Evolutionary conservation across 2,113 vertebrate genomes (phyloP).

Genomic region (Xenotilapia flavipinnis): DNA sequence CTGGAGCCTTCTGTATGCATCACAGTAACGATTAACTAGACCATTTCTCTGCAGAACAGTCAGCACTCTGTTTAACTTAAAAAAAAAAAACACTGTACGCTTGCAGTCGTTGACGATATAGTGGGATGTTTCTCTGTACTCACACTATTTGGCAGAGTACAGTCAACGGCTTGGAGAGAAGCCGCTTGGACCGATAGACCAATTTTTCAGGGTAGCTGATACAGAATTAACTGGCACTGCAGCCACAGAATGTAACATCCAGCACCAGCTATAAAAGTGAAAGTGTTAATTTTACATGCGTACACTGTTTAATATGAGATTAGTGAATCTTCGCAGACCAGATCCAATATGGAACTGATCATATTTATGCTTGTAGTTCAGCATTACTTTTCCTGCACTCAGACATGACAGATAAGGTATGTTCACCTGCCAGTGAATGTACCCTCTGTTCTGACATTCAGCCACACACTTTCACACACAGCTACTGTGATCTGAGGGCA

Average conservation of each 20-base stretch:
- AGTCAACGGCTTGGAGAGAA: background rate
- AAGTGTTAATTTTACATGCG: background rate
- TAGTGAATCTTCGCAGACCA: background rate
- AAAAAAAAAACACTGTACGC: background rate
- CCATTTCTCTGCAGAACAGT: background rate
- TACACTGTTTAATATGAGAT: background rate
- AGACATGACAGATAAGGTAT: background rate
- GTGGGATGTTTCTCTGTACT: background rate
- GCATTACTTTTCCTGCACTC: background rate
- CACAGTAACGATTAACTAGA: background rate
- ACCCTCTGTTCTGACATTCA: constrained; percentile 2
- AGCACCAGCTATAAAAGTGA: background rate
- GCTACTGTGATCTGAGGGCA: constrained; percentile 26
- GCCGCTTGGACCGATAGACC: background rate
- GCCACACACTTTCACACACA: background rate
- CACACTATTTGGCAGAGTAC: background rate
- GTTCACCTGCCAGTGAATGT: constrained; percentile 1
- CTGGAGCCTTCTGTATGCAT: background rate
- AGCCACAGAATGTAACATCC: background rate
- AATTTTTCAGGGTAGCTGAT: background rate
- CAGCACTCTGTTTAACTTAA: background rate
- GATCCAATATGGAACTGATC: background rate
- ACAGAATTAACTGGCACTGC: background rate
- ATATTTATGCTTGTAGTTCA: background rate
- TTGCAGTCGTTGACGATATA: background rate